phyloP scores from a whole-genome alignment of 2,888 invertebrate species.

The Polyommatus iphigenia region DNA sequence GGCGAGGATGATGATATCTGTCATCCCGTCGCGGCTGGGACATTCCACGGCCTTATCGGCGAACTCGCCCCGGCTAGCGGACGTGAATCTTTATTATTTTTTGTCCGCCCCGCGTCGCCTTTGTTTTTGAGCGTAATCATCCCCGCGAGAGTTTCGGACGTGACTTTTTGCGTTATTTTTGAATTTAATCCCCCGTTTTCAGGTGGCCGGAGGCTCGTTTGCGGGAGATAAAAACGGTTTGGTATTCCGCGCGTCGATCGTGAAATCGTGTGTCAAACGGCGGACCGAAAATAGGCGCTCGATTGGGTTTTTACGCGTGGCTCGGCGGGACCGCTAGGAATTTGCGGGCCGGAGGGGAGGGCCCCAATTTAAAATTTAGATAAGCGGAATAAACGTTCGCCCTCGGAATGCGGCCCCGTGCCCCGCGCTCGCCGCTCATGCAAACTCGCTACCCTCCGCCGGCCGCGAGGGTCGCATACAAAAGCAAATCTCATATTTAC shows the following conservation, averaged over 20 bases:
- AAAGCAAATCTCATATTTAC: conserved; percentile 17
- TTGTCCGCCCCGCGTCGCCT: background rate
- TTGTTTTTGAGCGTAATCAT: conserved; percentile 9
- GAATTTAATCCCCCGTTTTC: conserved; percentile 29
- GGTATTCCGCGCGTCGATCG: conserved; percentile 49
- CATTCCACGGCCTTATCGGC: background rate
- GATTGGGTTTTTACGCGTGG: conserved; percentile 71
- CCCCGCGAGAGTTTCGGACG: conserved; percentile 7
- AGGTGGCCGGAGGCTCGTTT: conserved; percentile 32
- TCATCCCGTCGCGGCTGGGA: background rate
- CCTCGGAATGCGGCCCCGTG: conserved; percentile 39
- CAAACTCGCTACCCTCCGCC: conserved; percentile 20
- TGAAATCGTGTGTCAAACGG: conserved; percentile 65
- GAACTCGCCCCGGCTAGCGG: background rate
- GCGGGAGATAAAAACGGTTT: conserved; percentile 38
- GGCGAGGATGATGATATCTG: conserved; percentile 12
- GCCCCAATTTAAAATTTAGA: conserved; percentile 72
- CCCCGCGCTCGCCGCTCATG: conserved; percentile 27
- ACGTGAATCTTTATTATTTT: conserved; percentile 7
- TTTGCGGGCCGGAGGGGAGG: conserved; percentile 41
- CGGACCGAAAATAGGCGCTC: conserved; percentile 61
- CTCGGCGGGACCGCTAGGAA: conserved; percentile 67
- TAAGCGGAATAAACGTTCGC: conserved; percentile 70
- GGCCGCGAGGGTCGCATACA: conserved; percentile 16
- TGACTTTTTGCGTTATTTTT: conserved; percentile 14